Percentiles rank a stretch among this genome's conserved stretches.
These are phyloP conservation scores for Schizaphis graminum DNA, from an alignment of 2,888 invertebrate species.

Conservation along the genomic window DNA sequence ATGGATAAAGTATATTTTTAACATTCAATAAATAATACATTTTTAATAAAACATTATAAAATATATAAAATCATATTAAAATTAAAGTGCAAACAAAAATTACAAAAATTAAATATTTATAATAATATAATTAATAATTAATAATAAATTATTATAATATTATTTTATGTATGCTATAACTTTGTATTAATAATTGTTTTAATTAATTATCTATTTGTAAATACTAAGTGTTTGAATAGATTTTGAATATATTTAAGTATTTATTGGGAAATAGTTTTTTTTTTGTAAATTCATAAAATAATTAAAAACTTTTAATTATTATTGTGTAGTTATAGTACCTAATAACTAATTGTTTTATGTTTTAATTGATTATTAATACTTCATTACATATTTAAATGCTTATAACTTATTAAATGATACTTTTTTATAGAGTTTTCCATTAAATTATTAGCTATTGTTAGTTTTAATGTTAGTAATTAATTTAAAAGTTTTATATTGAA, in stretches of 20 bases:
- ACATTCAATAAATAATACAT: neutral
- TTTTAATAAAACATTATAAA: neutral
- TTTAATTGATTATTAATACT: neutral
- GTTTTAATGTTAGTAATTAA: neutral
- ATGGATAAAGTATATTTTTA: neutral
- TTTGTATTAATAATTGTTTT: neutral
- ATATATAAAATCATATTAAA: neutral
- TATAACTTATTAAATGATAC: neutral
- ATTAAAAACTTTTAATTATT: slow-evolving; percentile 12
- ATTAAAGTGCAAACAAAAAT: neutral
- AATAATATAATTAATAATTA: no score
- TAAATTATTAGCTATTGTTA: neutral
- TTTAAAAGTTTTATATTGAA: neutral
- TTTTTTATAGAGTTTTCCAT: neutral
- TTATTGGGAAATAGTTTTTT: neutral
- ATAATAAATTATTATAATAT: neutral
- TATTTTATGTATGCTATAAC: neutral
- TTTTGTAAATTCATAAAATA: neutral
- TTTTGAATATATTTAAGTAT: neutral
- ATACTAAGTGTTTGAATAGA: neutral
- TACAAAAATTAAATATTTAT: neutral
- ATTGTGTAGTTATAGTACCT: neutral
- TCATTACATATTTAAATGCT: neutral
- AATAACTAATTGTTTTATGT: neutral
- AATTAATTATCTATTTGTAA: neutral